Evolutionary conservation across 2,888 invertebrate genomes (phyloP).

Genomic region (Drosophila neonasuta): DNA sequence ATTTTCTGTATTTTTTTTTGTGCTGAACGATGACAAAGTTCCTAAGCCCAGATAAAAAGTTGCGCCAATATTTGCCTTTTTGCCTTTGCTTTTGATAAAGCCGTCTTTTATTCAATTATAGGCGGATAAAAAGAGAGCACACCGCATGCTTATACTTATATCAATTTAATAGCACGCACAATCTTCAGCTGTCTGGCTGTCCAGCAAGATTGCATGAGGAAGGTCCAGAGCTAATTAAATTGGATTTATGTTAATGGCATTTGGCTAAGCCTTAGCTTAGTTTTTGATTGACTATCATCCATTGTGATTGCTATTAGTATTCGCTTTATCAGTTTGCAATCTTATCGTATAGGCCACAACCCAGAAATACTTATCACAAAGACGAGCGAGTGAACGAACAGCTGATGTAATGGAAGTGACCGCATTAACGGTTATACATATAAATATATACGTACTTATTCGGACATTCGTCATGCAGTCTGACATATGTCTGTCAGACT

Average conservation of each 20-base stretch:
- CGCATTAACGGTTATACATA: slow-evolving; percentile 1
- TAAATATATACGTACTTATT: slow-evolving; percentile 12
- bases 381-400: not conserved
- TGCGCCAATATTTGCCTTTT: slow-evolving; percentile 70
- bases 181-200: slow-evolving; percentile 38
- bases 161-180: slow-evolving; percentile 36
- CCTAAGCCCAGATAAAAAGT: slow-evolving; percentile 70
- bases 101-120: slow-evolving; percentile 74
- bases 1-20: slow-evolving; percentile 13
- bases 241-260: slow-evolving; percentile 60
- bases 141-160: slow-evolving; percentile 39
- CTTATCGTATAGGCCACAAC: slow-evolving; percentile 32
- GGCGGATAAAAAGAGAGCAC: slow-evolving; percentile 60
- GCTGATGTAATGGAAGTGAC: slow-evolving; percentile 33
- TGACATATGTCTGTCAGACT: slow-evolving; percentile 27
- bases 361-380: not conserved
- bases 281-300: slow-evolving; percentile 36
- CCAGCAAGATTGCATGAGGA: not conserved
- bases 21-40: slow-evolving; percentile 46
- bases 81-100: slow-evolving; percentile 44
- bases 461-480: slow-evolving; percentile 40
- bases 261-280: slow-evolving; percentile 36
- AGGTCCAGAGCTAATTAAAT: slow-evolving; percentile 65
- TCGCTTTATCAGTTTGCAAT: slow-evolving; percentile 10
- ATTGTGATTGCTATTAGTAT: slow-evolving; percentile 26